Conservation (phyloP, 2,888 invertebrate species). For the Oligia fasciuncula region DNA sequence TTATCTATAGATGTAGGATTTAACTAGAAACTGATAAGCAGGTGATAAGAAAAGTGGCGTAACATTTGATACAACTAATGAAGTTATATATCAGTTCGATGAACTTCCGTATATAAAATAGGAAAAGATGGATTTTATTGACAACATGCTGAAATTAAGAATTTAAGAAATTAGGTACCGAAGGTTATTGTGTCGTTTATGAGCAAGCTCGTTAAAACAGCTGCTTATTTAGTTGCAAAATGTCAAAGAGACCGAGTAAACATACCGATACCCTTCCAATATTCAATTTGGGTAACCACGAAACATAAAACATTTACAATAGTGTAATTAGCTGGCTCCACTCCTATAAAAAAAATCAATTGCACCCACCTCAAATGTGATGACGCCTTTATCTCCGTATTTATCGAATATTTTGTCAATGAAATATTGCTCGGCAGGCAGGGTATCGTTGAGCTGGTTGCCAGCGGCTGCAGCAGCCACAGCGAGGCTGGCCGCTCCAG, state of each 20-base stretch:
- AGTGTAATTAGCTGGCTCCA: slow-evolving; percentile 1
- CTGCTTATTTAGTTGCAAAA: slow-evolving; percentile 24
- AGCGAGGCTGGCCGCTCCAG: slow-evolving; percentile 72
- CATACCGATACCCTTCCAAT: slow-evolving; percentile 17
- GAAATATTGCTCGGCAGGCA: slow-evolving; percentile 86
- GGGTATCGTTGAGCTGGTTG: slow-evolving; percentile 73
- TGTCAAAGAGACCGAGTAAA: slow-evolving; percentile 7
- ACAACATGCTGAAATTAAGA: slow-evolving; percentile 50
- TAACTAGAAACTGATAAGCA: slow-evolving; percentile 77
- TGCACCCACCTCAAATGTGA: slow-evolving; percentile 88
- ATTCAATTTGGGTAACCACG: slow-evolving; percentile 29
- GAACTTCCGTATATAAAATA: slow-evolving; percentile 85
- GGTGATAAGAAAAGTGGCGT: slow-evolving; percentile 80
- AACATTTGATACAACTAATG: slow-evolving; percentile 66
- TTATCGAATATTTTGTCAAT: slow-evolving; percentile 89
- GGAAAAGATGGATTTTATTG: slow-evolving; percentile 80
- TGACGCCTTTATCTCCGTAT: slow-evolving; percentile 89
- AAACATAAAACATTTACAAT: slow-evolving; percentile 23
- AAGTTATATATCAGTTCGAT: slow-evolving; percentile 80
- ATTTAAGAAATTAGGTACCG: neutral
- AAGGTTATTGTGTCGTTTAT: slow-evolving; percentile 2
- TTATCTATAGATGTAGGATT: slow-evolving; percentile 68
- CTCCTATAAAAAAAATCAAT: slow-evolving; percentile 33
- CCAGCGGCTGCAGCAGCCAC: slow-evolving; percentile 62
- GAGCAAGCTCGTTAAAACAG: slow-evolving; percentile 2